Evolutionary conservation across 2,113 vertebrate genomes (phyloP).

Genomic region (Amblyornis subalaris): DNA sequence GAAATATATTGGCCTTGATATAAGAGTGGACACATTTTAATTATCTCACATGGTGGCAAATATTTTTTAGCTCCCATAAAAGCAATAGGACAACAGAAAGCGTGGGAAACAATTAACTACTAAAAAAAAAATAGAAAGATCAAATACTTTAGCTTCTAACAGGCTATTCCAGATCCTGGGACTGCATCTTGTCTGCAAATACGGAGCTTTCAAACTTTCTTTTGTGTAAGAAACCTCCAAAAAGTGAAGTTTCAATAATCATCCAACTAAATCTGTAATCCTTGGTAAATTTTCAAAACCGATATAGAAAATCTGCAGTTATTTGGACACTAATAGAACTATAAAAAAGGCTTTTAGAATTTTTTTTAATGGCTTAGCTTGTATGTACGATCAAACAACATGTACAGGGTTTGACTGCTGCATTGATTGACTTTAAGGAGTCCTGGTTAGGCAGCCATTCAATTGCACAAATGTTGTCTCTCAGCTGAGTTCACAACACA

Average conservation of each 20-base stretch:
- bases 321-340: background rate
- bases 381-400: background rate
- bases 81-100: background rate
- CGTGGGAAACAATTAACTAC: background rate
- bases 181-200: background rate
- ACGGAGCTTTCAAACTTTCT: background rate
- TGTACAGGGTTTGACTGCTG: background rate
- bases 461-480: constrained; percentile 24
- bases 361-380: background rate
- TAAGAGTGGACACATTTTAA: background rate
- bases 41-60: background rate
- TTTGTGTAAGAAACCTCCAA: background rate
- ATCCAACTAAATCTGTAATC: background rate
- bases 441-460: constrained; percentile 1
- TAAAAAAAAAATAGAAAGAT: background rate
- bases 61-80: background rate
- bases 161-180: background rate
- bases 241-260: background rate
- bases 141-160: background rate
- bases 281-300: background rate
- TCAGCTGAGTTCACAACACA: constrained; percentile 32
- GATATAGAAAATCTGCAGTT: background rate
- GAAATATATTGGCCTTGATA: background rate
- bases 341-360: background rate
- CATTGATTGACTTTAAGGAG: background rate